A percentile compares a stretch with the other conserved stretches of the same genome.
These are phyloP conservation scores for Cetoscarus ocellatus DNA, from an alignment of 2,797 vertebrate species.

Conservation along the genomic window DNA sequence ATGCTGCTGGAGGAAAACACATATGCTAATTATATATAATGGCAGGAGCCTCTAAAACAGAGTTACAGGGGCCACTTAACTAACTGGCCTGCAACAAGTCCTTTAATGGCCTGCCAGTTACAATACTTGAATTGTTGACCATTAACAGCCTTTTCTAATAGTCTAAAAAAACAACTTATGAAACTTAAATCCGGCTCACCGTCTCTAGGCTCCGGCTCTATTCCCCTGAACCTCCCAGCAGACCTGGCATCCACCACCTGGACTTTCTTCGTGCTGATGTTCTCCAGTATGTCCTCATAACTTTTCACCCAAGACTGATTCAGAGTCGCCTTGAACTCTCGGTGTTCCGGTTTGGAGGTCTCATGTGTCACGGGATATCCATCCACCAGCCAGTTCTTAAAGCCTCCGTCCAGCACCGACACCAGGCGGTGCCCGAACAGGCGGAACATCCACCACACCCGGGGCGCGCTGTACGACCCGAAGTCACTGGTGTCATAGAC, in stretches of 20 bases:
- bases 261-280: constrained; percentile 82
- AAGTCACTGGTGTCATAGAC: constrained; percentile 93
- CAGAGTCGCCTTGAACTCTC: constrained; percentile 80
- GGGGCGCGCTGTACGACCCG: constrained; percentile 90
- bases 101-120: too few species aligned
- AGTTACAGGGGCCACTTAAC: too few species aligned
- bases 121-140: too few species aligned
- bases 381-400: constrained; percentile 90
- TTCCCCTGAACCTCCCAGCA: constrained; percentile 88
- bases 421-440: constrained; percentile 91
- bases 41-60: too few species aligned
- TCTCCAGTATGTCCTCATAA: constrained; percentile 91
- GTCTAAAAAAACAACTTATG: too few species aligned
- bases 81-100: too few species aligned
- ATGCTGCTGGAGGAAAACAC: too few species aligned
- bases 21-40: too few species aligned
- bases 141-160: too few species aligned
- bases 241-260: constrained; percentile 92
- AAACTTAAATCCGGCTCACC: constrained; percentile 73
- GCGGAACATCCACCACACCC: constrained; percentile 98
- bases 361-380: constrained; percentile 85
- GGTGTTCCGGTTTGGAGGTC: constrained; percentile 64
- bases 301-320: constrained; percentile 87
- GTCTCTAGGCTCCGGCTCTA: constrained; percentile 90
- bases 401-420: constrained; percentile 93